A percentile compares a stretch with the other conserved stretches of the same genome.
phyloP scores from a whole-genome alignment of 2,797 vertebrate species.

The Crenichthys baileyi region DNA sequence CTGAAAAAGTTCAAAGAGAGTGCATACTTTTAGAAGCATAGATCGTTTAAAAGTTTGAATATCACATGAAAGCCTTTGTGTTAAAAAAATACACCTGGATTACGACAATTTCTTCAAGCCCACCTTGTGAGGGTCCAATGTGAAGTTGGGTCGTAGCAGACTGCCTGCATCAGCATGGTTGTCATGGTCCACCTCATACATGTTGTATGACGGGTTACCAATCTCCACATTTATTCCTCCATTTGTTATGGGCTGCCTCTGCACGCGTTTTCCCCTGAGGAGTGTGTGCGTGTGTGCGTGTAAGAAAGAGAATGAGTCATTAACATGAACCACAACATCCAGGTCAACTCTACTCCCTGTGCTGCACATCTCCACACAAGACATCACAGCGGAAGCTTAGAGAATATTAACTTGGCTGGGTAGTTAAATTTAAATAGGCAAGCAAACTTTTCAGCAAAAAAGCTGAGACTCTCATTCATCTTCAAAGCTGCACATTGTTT shows the following conservation, averaged over 20 bases:
- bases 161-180: slow-evolving; percentile 91
- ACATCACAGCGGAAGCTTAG: slow-evolving; percentile 13
- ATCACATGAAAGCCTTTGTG: not conserved
- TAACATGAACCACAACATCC: slow-evolving; percentile 35
- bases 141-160: slow-evolving; percentile 93
- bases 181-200: slow-evolving; percentile 98
- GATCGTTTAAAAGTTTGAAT: not conserved
- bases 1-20: not conserved
- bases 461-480: slow-evolving; percentile 32
- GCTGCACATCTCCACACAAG: slow-evolving; percentile 10
- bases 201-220: slow-evolving; percentile 98
- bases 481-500: slow-evolving; percentile 15
- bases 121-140: slow-evolving; percentile 96
- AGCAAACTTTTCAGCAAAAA: slow-evolving; percentile 21
- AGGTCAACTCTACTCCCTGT: slow-evolving; percentile 22
- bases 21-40: not conserved
- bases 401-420: slow-evolving; percentile 6
- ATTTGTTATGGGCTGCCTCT: slow-evolving; percentile 97
- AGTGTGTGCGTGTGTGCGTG: not conserved
- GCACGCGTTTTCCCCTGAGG: slow-evolving; percentile 92
- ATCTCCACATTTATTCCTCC: slow-evolving; percentile 98
- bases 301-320: slow-evolving; percentile 22
- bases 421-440: slow-evolving; percentile 15
- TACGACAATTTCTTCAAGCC: slow-evolving; percentile 1
- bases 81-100: not conserved